Base-by-base conservation (phyloP, 2,888 invertebrate species). In the Sisyra nigra region DNA sequence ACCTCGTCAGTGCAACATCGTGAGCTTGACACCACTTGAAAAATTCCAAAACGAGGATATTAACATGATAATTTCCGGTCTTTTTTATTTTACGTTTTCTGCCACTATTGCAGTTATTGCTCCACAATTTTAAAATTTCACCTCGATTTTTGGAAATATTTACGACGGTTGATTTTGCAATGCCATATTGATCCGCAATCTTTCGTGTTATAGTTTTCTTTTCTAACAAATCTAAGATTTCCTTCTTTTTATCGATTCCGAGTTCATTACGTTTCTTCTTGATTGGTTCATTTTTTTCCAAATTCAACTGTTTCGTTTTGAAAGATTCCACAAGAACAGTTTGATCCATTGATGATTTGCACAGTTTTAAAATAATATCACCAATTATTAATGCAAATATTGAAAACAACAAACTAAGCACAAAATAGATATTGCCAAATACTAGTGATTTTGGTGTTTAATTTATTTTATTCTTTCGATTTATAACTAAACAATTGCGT, bases 1-100 rank as follows among this genome's bases (percentile, higher is more conserved):
- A 8, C 2, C 42, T 36, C 29, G 17, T 36, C 11, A 42, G 13
- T n/a, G 30, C 14, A 7, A 42, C 15, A 24, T 42, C 35, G 14
- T 5, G 6, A 6, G 34, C 7, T 41, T 33, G 33, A 8, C 33
- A 33, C 3, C 3, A 5, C 9, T 33, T 3, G 9, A 33, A 33
- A 33, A 33, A 33, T 3, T 33, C 14, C 33, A 33, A 33, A 33
- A 33, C 33, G 9, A 6, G 33, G 9, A 33, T 33, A 33, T 33
- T 33, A 6, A 33, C 9, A 33, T 33, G 3, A 6, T 14, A 3
- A 33, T 33, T 33, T 33, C 9, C 9, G 4, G 33, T 33, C 9
- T 3, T 33, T 33, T 9, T 3, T 14, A 8, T 8, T 33, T 33
- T 33, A 6, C 33, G 3, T 8, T 33, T 33, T 3, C 33, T 3